Conservation (phyloP, 1,140 invertebrate genomes). For the Melanaphis sacchari region DNA sequence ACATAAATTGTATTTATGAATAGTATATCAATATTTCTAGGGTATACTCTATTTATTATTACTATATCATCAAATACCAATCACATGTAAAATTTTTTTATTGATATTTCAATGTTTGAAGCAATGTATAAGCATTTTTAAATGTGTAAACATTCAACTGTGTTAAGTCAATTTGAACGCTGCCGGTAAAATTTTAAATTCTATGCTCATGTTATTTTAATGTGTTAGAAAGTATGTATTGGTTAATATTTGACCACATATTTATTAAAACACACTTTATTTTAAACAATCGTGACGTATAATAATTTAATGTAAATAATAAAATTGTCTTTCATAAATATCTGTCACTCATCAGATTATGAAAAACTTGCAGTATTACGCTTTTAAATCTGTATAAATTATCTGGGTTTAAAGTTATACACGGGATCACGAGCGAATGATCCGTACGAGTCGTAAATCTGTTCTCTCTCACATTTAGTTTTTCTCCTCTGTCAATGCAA, state of each 20-base stretch:
- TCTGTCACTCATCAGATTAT: neutral
- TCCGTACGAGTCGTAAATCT: neutral
- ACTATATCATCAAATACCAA: neutral
- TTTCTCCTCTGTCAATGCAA: neutral
- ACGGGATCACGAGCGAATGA: neutral
- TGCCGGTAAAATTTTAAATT: neutral
- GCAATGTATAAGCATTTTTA: neutral
- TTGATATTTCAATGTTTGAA: neutral
- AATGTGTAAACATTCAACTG: neutral
- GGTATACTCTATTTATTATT: too few relatives aligned
- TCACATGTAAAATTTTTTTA: neutral
- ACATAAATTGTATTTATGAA: neutral
- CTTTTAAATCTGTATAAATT: constrained; percentile 4
- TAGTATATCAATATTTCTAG: too few relatives aligned
- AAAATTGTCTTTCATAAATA: neutral
- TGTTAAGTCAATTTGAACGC: neutral
- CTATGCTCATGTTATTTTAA: neutral
- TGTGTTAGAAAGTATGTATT: too few relatives aligned
- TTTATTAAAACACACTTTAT: too few relatives aligned
- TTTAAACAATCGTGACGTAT: neutral
- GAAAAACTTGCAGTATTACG: neutral
- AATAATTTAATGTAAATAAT: neutral
- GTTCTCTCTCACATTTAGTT: neutral
- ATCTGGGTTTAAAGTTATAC: neutral
- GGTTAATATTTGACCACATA: neutral